Evolutionary conservation across 1,140 invertebrate species (phyloP), one percentile per base, ranked within the genome.

Genomic region (Battus philenor): DNA sequence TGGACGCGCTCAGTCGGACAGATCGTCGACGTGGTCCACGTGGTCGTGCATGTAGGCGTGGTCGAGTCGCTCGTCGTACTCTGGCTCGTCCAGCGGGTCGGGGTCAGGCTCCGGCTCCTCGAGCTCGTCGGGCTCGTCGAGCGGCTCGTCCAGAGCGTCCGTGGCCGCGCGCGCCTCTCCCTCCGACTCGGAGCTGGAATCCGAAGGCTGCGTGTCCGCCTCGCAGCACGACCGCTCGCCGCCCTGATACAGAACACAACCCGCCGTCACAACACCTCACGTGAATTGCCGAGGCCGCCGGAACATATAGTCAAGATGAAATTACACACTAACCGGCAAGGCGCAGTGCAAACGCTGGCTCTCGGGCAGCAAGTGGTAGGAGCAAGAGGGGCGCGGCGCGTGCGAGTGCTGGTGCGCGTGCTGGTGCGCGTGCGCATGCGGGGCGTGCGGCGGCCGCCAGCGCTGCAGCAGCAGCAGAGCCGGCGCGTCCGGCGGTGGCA

Each of bases 351-450:
- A 16, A 43, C 51, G 62, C 33, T 57, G 63, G 50, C 54, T 59
- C 54, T 62, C 60, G 9, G 65, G 58, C 55, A 59, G 47, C 50
- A 50, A 45, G 36, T 55, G 47, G 54, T 47, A 57, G 27, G 55
- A 50, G 38, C 52, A 33, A 26, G 52, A 50, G 38, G 55, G 41
- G 18, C 45, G 52, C 29, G 32, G 44, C 18, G 24, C 24, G 8
- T 13, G 26, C 16, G 10, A 31, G 15, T 46, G 41, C 7, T 36
- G 17, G 4, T 34, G 30, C 31, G 45, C 46, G 7, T 31, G 53
- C 24, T 24, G 13, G 9, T 34, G 50, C 7, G 29, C n/a, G 54
- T 45, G 32, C 44, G 20, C 29, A 36, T 30, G 26, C 33, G 41
- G 29, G 39, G 44, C 44, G 44, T 24, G 29, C 51, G 24, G 30